Conservation (phyloP, 1,140 invertebrate genomes). For the Ooceraea biroi region DNA sequence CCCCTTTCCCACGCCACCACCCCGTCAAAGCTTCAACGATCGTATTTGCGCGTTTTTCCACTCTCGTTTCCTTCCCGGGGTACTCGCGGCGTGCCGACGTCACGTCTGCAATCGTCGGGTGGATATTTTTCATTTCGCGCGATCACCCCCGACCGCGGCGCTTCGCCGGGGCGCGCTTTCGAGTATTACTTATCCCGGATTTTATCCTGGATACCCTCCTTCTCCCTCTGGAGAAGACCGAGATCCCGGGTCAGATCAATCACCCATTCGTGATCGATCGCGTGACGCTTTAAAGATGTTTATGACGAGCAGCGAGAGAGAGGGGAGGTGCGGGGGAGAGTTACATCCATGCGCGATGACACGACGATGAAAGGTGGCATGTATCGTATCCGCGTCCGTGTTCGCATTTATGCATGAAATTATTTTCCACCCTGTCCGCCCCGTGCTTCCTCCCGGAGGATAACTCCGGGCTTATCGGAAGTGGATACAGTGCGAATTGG, state of each 20-base stretch:
- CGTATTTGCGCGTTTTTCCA: neutral
- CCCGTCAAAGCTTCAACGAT: no score
- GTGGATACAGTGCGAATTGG: neutral
- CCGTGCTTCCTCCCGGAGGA: neutral
- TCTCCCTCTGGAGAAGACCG: neutral
- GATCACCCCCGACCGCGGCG: slow-evolving; percentile 3
- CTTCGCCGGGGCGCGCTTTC: slow-evolving; percentile 42
- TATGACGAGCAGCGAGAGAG: slow-evolving; percentile 8
- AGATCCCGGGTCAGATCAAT: slow-evolving; percentile 61
- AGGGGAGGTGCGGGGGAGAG: neutral
- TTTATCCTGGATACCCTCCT: slow-evolving; percentile 23
- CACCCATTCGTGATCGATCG: slow-evolving; percentile 62
- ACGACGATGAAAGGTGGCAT: slow-evolving; percentile 27
- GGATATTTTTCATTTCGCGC: slow-evolving; percentile 62
- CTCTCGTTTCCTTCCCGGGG: neutral
- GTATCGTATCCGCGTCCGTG: slow-evolving; percentile 2
- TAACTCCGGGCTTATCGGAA: neutral
- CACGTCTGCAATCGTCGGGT: slow-evolving; percentile 55
- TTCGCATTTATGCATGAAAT: slow-evolving; percentile 36
- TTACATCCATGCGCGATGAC: slow-evolving; percentile 22
- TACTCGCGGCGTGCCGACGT: slow-evolving; percentile 40
- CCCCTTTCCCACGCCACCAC: neutral
- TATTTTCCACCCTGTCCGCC: neutral
- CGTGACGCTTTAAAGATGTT: slow-evolving; percentile 59
- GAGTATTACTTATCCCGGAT: slow-evolving; percentile 61